Conservation (phyloP, 23 tunicate species). For the Trididemnum clinides region DNA sequence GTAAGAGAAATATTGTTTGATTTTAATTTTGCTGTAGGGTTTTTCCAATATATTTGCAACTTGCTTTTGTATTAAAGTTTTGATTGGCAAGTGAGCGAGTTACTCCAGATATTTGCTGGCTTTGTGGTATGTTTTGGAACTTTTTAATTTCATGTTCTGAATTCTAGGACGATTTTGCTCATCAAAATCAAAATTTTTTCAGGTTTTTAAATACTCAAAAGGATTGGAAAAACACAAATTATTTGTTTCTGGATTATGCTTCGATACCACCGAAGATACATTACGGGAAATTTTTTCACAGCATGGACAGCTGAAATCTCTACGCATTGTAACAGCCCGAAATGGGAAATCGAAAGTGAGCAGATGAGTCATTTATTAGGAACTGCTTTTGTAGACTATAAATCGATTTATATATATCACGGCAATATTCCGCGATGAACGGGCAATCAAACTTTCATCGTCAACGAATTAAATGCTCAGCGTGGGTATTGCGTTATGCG, state of each 20-base stretch:
- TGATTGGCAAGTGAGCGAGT: too few relatives aligned
- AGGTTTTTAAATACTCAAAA: conserved; percentile 77
- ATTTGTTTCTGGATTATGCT: conserved; percentile 67
- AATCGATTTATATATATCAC: too few relatives aligned
- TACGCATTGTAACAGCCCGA: conserved; percentile 71
- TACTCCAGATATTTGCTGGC: background rate
- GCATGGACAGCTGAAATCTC: conserved; percentile 61
- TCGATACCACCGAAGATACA: conserved; percentile 69
- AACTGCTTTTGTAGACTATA: too few relatives aligned
- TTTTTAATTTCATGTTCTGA: background rate
- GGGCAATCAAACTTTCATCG: too few relatives aligned
- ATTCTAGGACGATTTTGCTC: background rate
- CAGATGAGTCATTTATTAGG: background rate
- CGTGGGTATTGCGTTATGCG: too few relatives aligned
- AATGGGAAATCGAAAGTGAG: conserved; percentile 82
- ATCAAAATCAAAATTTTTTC: background rate
- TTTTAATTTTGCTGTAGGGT: too few relatives aligned
- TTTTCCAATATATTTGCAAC: background rate
- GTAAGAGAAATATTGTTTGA: conserved; percentile 10
- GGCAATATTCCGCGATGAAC: too few relatives aligned
- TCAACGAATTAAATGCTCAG: too few relatives aligned
- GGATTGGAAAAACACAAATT: conserved; percentile 87
- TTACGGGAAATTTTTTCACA: conserved; percentile 44
- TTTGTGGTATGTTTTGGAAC: background rate
- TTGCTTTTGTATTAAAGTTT: too few relatives aligned